Evolutionary conservation across 2,888 invertebrate species (phyloP).

Genomic region (Diplolepis rosae): DNA sequence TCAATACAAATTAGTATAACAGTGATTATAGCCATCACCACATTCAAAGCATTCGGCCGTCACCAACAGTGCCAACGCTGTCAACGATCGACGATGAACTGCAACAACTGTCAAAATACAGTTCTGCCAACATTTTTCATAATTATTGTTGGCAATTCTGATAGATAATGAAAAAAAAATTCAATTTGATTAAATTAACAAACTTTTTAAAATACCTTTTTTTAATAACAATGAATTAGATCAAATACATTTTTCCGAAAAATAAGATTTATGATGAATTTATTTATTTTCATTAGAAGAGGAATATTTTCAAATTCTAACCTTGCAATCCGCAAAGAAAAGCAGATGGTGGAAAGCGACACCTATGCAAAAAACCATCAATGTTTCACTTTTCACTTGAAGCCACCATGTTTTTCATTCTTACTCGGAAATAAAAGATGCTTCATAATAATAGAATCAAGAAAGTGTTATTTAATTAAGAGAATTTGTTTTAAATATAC

Average conservation of each 20-base stretch:
- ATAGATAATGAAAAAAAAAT: background rate
- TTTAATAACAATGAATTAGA: too few species aligned
- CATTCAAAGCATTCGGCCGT: background rate
- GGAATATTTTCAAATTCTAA: too few species aligned
- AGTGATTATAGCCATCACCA: background rate
- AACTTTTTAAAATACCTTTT: too few species aligned
- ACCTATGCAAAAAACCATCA: too few species aligned
- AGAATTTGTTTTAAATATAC: background rate
- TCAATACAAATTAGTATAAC: background rate
- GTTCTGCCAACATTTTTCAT: background rate
- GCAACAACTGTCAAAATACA: background rate
- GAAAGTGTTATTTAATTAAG: background rate
- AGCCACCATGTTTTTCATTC: background rate
- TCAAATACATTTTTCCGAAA: too few species aligned
- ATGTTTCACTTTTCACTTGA: too few species aligned
- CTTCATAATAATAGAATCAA: background rate
- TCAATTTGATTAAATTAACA: background rate
- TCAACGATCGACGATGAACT: slow-evolving; percentile 3
- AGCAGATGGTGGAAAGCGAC: too few species aligned
- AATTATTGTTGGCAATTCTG: background rate
- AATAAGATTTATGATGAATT: too few species aligned
- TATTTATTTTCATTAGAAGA: too few species aligned
- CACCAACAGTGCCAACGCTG: background rate
- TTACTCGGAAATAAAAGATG: background rate
- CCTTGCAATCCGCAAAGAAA: too few species aligned